Evolutionary conservation across 2,113 vertebrate species (phyloP), one percentile per base, ranked within the genome.

Genomic region (Clarias gariepinus): DNA sequence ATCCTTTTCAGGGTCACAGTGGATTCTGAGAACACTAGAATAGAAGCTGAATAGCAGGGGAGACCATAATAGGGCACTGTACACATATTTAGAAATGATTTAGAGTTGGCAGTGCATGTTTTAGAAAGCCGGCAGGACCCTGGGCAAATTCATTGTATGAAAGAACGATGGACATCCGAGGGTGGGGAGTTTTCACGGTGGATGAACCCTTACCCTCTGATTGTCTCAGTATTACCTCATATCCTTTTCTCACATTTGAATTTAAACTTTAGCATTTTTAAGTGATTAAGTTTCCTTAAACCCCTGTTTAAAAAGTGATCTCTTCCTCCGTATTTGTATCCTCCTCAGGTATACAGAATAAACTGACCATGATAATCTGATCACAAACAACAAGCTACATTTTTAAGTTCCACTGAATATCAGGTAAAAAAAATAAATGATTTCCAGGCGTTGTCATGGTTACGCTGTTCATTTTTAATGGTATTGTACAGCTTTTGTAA

Each of bases 401-500:
- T 78, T 63, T 11, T 23, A 47, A 66, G 41, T 61, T 64, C 25
- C 25, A 63, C 73, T 76, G 69, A 74, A 11, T 47, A 19, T 63
- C 57, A 52, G n/a, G 33, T 21, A 13, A 61, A 30, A 16, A 16
- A 33, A 9, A 61, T 21, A 6, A 16, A 33, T 28, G 74, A 57
- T 76, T 16, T 41, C 11, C 53, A 64, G 11, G 47, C 4, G 86
- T 83, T 47, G 81, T 83, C 86, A 87, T 87, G 86, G 63, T 52
- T 78, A 68, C 81, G 1, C 16, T 57, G 15, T 77, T 58, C 30
- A 6, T 28, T 76, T 25, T 63, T 77, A 66, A 76, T 52, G 7
- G 5, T 15, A 68, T n/a, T 33, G 60, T 66, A 64, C 25, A 63
- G 57, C 33, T 33, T 66, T 55, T 36, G 58, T 21, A 33, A 41